These are phyloP conservation scores for Zoanthus sociatus DNA, from an alignment of 92 coral and sea anemone species.

Conservation along the genomic window DNA sequence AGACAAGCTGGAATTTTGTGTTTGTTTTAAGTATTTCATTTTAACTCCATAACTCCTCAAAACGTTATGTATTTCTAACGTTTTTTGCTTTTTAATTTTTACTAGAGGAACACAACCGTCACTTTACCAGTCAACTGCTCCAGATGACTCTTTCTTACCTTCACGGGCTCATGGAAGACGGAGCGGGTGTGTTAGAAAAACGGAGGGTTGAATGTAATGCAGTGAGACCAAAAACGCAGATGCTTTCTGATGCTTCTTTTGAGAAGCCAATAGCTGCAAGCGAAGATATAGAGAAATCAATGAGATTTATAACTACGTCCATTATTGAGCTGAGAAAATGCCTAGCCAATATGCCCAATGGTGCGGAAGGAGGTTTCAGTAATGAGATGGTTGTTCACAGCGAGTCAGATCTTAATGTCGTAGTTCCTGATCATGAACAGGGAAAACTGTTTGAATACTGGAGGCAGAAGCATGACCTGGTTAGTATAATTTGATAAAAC, in stretches of 20 bases:
- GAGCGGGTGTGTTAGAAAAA: conserved; percentile 79
- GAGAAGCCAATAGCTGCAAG: conserved; percentile 29
- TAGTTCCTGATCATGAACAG: background rate
- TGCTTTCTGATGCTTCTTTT: background rate
- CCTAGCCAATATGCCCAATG: conserved; percentile 68
- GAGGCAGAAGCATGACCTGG: conserved; percentile 37
- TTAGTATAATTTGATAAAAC: background rate
- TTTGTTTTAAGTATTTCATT: too few species aligned
- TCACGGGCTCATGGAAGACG: conserved; percentile 89
- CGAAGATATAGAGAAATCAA: conserved; percentile 53
- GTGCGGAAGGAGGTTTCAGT: conserved; percentile 10
- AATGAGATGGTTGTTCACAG: background rate
- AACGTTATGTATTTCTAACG: too few species aligned
- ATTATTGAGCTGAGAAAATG: conserved; percentile 77
- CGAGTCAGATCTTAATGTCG: background rate
- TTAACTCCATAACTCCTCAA: too few species aligned
- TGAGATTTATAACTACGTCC: conserved; percentile 64
- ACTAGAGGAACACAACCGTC: conserved; percentile 91
- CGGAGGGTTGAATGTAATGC: conserved; percentile 37
- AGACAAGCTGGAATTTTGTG: too few species aligned
- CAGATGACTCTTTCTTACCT: conserved; percentile 93
- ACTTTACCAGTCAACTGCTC: conserved; percentile 88
- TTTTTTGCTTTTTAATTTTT: background rate
- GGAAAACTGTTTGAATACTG: conserved; percentile 17
- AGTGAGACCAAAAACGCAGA: conserved; percentile 17